These are phyloP conservation scores for Premnoplex brunnescens DNA, from an alignment of 2,797 vertebrate genomes.

Conservation along the genomic window DNA sequence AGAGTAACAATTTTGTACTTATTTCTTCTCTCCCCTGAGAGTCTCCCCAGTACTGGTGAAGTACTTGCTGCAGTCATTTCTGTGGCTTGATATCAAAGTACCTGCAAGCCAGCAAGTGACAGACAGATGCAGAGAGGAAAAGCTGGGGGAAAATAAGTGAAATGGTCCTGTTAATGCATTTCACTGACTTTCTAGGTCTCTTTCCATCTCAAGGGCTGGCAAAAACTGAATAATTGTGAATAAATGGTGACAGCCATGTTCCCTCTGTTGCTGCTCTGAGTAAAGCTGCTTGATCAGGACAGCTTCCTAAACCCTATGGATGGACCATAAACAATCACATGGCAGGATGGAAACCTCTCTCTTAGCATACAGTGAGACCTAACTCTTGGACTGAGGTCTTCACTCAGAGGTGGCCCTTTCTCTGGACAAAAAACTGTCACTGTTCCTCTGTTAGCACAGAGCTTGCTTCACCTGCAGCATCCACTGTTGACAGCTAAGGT, in stretches of 20 bases:
- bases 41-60: background rate
- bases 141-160: background rate
- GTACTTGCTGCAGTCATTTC: slow-evolving; percentile 48
- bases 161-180: background rate
- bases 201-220: background rate
- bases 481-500: background rate
- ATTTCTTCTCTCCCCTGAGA: slow-evolving; percentile 23
- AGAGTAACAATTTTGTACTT: slow-evolving; percentile 65
- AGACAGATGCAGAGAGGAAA: background rate
- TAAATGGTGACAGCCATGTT: background rate
- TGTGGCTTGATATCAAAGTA: slow-evolving; percentile 29
- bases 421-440: background rate
- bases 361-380: background rate
- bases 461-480: background rate
- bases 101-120: background rate
- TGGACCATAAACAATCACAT: background rate
- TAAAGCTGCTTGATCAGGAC: background rate
- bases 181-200: background rate
- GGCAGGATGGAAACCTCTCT: background rate
- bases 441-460: background rate
- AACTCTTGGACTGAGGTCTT: background rate
- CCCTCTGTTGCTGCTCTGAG: background rate
- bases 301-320: background rate
- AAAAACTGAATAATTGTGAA: background rate
- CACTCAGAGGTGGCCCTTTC: background rate